Percentiles rank a stretch among this genome's conserved stretches.
Evolutionary conservation across 2,888 invertebrate genomes (phyloP).

Genomic region (Cistogaster globosa): DNA sequence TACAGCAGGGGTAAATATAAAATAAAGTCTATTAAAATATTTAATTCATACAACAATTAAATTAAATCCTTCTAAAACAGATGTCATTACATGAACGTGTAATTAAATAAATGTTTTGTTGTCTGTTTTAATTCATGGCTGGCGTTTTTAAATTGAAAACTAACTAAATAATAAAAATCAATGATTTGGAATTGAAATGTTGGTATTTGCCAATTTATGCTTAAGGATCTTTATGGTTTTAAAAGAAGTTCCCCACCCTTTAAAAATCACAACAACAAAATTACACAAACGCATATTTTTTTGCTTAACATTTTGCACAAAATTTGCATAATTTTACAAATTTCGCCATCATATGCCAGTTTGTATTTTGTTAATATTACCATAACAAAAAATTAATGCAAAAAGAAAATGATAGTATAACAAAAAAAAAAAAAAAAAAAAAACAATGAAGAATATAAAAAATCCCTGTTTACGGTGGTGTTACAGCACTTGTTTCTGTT

Average conservation of each 20-base stretch:
- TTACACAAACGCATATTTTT: slow-evolving; percentile 58
- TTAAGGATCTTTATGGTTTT: slow-evolving; percentile 59
- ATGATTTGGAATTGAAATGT: slow-evolving; percentile 66
- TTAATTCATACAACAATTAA: slow-evolving; percentile 68
- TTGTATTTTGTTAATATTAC: slow-evolving; percentile 67
- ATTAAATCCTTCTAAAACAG: slow-evolving; percentile 69
- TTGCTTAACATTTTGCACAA: slow-evolving; percentile 50
- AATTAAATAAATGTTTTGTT: slow-evolving; percentile 45
- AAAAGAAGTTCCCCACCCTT: slow-evolving; percentile 42
- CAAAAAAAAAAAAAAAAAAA: not conserved
- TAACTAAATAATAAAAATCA: slow-evolving; percentile 68
- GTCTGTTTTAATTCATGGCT: slow-evolving; percentile 16
- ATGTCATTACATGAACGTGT: slow-evolving; percentile 50
- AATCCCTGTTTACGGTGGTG: slow-evolving; percentile 55
- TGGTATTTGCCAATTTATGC: slow-evolving; percentile 64
- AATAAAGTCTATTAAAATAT: slow-evolving; percentile 67
- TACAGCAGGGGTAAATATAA: slow-evolving; percentile 13
- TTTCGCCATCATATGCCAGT: slow-evolving; percentile 69
- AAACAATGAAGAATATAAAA: slow-evolving; percentile 24
- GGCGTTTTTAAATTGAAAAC: slow-evolving; percentile 61
- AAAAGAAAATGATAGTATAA: not conserved
- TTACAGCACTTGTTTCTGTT: slow-evolving; percentile 48
- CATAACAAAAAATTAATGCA: slow-evolving; percentile 63
- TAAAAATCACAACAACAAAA: slow-evolving; percentile 2
- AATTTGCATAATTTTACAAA: slow-evolving; percentile 69